Evolutionary conservation across 2,888 invertebrate genomes (phyloP), one percentile per base, ranked within the genome.

Genomic region (Trypoxylon attenuatum): DNA sequence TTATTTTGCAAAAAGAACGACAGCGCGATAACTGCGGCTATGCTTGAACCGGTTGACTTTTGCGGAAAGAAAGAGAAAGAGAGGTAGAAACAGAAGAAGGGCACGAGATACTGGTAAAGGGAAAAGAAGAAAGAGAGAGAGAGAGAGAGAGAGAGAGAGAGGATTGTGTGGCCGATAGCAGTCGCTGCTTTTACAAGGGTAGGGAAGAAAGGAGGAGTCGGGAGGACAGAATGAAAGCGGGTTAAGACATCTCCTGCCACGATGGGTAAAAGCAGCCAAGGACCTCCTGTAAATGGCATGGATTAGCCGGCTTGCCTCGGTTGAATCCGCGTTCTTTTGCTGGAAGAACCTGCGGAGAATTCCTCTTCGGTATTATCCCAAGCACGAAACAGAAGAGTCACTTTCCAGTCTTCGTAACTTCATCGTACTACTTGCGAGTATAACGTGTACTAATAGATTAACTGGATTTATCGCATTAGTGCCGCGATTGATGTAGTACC

Each of bases 1-100:
- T 76, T 82, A 71, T 75, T 77, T 76, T 73, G 53, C 41, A 50
- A 69, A 63, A 54, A 58, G 60, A 60, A 69, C 46, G 53, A 38
- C 33, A 38, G 38, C 62, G 62, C 69, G 75, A 69, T 71, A 75
- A 69, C 74, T 71, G 54, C 64, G 22, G 59, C 45, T 51, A 56
- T 51, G 66, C 39, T 33, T 23, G 13, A 43, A 29, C 33, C 15
- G 33, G 49, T 60, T 50, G 56, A 53, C 45, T 56, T 43, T 21
- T 10, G 15, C 16, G 23, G 46, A 16, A 27, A 13, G 18, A 19
- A 5, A 5, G 18, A 10, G 2, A 33, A 55, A 38, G 23, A 16
- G 19, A 27, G 19, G 39, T 29, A 45, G 22, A 47, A 13, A 3
- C 23, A 13, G 15, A 13, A 38, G 19, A 19, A 18, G 19, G 6